Conservation (phyloP, 2,888 invertebrate species). For the Clepsis dumicolana region DNA sequence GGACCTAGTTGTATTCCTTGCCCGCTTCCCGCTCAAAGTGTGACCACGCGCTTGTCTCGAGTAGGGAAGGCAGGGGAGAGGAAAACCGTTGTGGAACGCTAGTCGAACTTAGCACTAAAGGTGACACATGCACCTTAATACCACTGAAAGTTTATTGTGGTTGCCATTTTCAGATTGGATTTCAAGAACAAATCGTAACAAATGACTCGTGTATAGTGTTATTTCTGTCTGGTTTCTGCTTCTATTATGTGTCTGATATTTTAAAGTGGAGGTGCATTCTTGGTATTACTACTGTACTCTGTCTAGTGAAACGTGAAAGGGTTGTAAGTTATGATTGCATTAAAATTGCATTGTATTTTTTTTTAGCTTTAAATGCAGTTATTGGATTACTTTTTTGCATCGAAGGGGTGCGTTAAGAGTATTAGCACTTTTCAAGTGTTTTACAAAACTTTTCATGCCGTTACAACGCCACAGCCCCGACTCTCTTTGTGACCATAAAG, state of each 20-base stretch:
- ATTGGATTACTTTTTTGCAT: too few species aligned
- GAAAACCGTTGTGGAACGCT: constrained; percentile 47
- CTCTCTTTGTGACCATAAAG: too few species aligned
- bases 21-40: constrained; percentile 38
- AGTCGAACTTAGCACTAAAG: constrained; percentile 57
- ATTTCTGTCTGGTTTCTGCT: constrained; percentile 35
- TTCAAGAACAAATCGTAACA: constrained; percentile 31
- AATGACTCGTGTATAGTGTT: constrained; percentile 11
- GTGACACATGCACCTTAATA: constrained; percentile 61
- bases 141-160: constrained; percentile 53
- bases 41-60: constrained; percentile 39
- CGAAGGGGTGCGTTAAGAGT: too few species aligned
- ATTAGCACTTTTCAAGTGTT: too few species aligned
- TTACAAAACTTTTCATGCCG: too few species aligned
- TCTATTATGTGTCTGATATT: constrained; percentile 23
- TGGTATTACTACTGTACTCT: neutral
- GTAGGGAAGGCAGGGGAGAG: constrained; percentile 38
- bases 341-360: too few species aligned
- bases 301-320: too few species aligned
- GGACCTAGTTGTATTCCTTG: too few species aligned
- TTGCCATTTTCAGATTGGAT: constrained; percentile 52
- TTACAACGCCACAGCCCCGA: too few species aligned
- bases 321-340: too few species aligned
- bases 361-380: too few species aligned
- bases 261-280: neutral